Evolutionary conservation across 2,797 vertebrate genomes (phyloP), one percentile per base, ranked within the genome.

Genomic region (Sebastes diploproa): DNA sequence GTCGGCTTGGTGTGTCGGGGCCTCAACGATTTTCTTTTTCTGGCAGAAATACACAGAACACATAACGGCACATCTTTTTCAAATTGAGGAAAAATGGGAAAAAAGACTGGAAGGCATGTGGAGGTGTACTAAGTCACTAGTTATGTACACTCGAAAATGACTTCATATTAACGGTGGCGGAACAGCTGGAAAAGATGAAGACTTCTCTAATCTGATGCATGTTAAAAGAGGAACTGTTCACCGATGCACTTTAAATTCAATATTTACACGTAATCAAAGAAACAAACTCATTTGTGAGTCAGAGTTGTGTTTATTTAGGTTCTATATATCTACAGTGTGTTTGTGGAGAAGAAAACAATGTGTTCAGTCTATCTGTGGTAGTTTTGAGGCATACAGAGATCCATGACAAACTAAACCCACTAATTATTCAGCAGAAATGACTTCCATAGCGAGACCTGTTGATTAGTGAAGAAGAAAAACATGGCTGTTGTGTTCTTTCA

Each of bases 21-120:
- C 42, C 42, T 50, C 42, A 50, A 46, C 4, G 16, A 46, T 46
- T 18, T 46, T 42, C 14, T 42, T 18, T 46, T 46, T 46, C 42
- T 46, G 42, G 6, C 42, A 46, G 42, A 46, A 46, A 46, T 7
- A 16, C 6, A 7, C 6, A 46, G 16, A 46, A 18, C 42, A 46
- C 42, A 18, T 46, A 46, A 99, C 96, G 16, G 42, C 1, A 46
- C 6, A 46, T 46, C 42, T 18, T 46, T 46, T 18, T 16, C 42
- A 46, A 18, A 7, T 46, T 46, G 42, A 18, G 42, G 42, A 46
- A 46, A 46, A 46, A 46, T 18, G 16, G 42, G 42, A 46, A 46
- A 18, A 46, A 18, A 46, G 42, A 16, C 42, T 7, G 14, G 14
- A 46, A 14, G 42, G 42, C 42, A 46, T 46, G 42, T 46, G 42